phyloP scores from a whole-genome alignment of 2,113 vertebrate genomes.

The Grammomys dolichurus region DNA sequence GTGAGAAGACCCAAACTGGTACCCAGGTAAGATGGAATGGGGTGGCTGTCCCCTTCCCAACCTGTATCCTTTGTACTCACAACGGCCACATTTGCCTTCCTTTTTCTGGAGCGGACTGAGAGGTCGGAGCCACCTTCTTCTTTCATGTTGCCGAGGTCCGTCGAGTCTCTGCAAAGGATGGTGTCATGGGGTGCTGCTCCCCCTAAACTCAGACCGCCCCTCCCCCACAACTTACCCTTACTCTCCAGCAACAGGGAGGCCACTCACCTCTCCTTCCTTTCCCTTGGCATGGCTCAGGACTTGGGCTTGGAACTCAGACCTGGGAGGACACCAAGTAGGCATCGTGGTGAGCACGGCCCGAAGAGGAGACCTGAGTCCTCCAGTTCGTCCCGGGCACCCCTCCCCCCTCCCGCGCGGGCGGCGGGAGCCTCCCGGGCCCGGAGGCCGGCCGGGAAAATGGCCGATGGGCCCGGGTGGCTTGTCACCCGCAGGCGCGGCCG shows the following conservation, averaged over 20 bases:
- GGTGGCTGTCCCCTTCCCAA: not conserved
- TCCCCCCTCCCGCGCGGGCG: constrained; percentile 52
- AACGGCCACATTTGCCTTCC: constrained; percentile 96
- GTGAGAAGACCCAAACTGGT: not conserved
- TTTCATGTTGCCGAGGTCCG: constrained; percentile 79
- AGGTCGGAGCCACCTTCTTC: constrained; percentile 80
- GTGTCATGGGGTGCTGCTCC: not conserved
- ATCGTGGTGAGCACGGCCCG: constrained; percentile 13
- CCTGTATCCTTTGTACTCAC: constrained; percentile 89
- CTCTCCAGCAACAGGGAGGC: constrained; percentile 26
- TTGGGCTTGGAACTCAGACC: constrained; percentile 44
- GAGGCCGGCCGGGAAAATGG: constrained; percentile 72
- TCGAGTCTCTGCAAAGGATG: constrained; percentile 74
- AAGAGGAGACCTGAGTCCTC: not conserved
- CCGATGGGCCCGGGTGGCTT: constrained; percentile 80
- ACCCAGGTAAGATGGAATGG: constrained; percentile 37
- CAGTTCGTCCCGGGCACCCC: constrained; percentile 33
- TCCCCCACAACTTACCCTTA: constrained; percentile 60
- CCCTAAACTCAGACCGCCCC: constrained; percentile 41
- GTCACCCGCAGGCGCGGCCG: constrained; percentile 76
- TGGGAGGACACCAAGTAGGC: constrained; percentile 42
- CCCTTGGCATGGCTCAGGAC: constrained; percentile 74
- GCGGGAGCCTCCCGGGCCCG: constrained; percentile 73
- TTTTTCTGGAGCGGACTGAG: constrained; percentile 91
- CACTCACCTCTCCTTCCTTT: constrained; percentile 80